These are phyloP conservation scores for Crenuchus spilurus DNA, from an alignment of 2,797 vertebrate species.

Conservation along the genomic window DNA sequence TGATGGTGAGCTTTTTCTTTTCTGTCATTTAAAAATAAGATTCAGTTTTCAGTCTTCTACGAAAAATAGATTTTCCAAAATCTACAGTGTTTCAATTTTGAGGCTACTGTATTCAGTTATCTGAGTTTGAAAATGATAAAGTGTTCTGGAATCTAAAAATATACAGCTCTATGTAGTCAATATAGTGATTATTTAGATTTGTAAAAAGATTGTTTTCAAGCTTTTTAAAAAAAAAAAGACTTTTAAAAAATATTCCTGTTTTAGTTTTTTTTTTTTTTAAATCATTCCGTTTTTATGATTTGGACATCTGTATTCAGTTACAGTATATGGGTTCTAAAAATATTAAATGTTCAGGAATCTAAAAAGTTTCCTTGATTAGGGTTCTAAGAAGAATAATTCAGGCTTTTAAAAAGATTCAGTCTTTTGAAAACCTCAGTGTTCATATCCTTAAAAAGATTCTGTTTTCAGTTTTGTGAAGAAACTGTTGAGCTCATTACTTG, in stretches of 20 bases:
- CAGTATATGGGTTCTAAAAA: not conserved
- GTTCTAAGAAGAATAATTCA: not conserved
- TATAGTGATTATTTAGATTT: too few relatives aligned
- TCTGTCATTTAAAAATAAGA: not conserved
- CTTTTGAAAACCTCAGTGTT: too few relatives aligned
- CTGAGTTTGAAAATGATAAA: too few relatives aligned
- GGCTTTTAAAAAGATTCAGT: not conserved
- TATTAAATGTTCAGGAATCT: not conserved
- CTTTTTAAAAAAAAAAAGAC: too few relatives aligned
- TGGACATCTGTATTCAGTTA: too few relatives aligned
- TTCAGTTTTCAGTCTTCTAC: not conserved
- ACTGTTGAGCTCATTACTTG: conserved; percentile 4
- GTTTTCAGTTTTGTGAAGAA: not conserved
- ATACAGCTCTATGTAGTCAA: too few relatives aligned
- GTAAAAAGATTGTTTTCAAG: not conserved
- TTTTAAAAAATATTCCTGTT: too few relatives aligned
- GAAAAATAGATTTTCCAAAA: not conserved
- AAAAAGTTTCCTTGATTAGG: not conserved
- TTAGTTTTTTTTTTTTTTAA: too few relatives aligned
- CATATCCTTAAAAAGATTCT: too few relatives aligned
- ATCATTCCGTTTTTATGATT: too few relatives aligned
- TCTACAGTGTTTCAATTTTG: too few relatives aligned
- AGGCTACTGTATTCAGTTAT: too few relatives aligned
- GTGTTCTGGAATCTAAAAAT: not conserved
- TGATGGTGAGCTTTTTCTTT: conserved; percentile 65